phyloP scores from a whole-genome alignment of 2,797 vertebrate genomes.

The Peromyscus attwateri region DNA sequence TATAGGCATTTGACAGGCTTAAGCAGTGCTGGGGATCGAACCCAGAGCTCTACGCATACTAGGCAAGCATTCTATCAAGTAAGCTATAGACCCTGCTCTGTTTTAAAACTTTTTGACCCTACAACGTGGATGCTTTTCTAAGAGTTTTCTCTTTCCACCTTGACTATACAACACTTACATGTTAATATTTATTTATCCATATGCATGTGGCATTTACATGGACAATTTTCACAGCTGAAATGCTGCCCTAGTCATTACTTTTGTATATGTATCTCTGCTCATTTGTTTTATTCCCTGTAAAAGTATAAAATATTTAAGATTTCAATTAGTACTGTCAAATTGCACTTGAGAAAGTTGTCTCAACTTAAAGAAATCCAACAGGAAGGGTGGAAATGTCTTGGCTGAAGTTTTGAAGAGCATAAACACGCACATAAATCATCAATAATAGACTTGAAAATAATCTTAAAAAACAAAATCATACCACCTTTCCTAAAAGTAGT shows the following conservation, averaged over 20 bases:
- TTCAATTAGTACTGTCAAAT: not conserved
- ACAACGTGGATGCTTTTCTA: not conserved
- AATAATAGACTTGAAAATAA: constrained; percentile 21
- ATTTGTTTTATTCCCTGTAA: not conserved
- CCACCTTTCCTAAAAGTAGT: constrained; percentile 1
- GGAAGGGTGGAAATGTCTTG: constrained; percentile 8
- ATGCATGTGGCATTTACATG: not conserved
- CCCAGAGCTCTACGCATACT: not conserved
- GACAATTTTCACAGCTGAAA: constrained; percentile 3
- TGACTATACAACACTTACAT: not conserved
- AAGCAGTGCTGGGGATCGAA: not conserved
- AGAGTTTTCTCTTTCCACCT: not conserved
- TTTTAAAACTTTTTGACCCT: constrained; percentile 2
- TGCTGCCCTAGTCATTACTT: not conserved
- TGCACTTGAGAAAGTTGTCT: not conserved
- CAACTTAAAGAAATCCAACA: not conserved
- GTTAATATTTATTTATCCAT: constrained; percentile 11
- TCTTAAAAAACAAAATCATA: not conserved
- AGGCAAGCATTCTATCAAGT: not conserved
- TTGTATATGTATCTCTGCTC: not conserved
- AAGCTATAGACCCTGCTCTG: not conserved
- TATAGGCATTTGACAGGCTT: not conserved
- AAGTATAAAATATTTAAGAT: constrained; percentile 25
- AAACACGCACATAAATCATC: constrained; percentile 13
- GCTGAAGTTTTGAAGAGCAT: constrained; percentile 24